Percentiles rank a stretch among this genome's conserved stretches.
Evolutionary conservation across 2,888 invertebrate species (phyloP).

Genomic region (Phaedon cochleariae): DNA sequence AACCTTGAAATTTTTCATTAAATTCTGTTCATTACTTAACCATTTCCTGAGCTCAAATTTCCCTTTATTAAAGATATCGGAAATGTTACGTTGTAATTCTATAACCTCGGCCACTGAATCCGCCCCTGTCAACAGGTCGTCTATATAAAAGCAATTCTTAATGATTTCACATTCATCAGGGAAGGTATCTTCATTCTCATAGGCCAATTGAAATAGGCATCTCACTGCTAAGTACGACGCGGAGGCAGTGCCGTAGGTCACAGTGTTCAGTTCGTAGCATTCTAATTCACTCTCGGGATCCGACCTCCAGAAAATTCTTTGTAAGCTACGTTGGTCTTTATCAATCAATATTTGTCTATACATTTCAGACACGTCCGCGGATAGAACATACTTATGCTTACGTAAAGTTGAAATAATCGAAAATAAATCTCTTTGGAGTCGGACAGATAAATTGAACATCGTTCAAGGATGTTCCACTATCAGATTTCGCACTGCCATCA

Average conservation of each 20-base stretch:
- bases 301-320: conserved; percentile 3
- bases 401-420: background rate
- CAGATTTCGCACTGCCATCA: background rate
- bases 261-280: conserved; percentile 2
- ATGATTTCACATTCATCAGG: too few relatives aligned
- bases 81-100: background rate
- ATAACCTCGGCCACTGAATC: background rate
- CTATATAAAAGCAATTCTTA: conserved; percentile 1
- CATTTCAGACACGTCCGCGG: too few relatives aligned
- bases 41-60: background rate
- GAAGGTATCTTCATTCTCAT: too few relatives aligned
- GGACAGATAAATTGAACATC: background rate
- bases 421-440: conserved; percentile 5
- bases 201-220: too few relatives aligned
- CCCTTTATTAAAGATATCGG: background rate
- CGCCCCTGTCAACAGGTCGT: background rate
- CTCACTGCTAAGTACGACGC: too few relatives aligned
- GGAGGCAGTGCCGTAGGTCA: background rate
- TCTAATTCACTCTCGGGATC: background rate
- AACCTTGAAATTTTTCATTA: too few relatives aligned
- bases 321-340: too few relatives aligned
- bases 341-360: too few relatives aligned
- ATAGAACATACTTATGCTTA: background rate
- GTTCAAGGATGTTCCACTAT: background rate
- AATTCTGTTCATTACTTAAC: background rate